A percentile compares a stretch with the other conserved stretches of the same genome.
phyloP scores from a whole-genome alignment of 2,888 invertebrate genomes.

The Omphaloscelis lunosa region DNA sequence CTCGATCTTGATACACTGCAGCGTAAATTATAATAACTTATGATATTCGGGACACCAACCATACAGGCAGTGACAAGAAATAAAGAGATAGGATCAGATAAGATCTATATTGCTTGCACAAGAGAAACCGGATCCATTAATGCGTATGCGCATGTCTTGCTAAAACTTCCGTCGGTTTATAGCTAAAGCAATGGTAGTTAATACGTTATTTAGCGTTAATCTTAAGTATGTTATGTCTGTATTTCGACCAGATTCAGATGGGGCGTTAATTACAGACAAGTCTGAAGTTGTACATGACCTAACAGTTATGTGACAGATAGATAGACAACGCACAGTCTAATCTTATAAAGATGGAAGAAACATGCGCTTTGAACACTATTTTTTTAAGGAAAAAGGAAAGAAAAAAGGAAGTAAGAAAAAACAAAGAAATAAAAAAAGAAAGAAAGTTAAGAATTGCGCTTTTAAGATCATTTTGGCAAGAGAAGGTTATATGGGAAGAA shows the following conservation, averaged over 20 bases:
- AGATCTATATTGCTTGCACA: conserved; percentile 47
- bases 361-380: fast-evolving
- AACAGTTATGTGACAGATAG: background rate
- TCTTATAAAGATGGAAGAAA: background rate
- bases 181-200: conserved; percentile 7
- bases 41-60: conserved; percentile 1
- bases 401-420: background rate
- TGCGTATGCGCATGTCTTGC: conserved; percentile 34
- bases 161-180: conserved; percentile 44
- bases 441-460: background rate
- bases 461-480: background rate
- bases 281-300: background rate
- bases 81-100: conserved; percentile 45
- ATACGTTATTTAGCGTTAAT: background rate
- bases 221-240: background rate
- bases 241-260: background rate
- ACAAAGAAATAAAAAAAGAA: too few relatives aligned
- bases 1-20: conserved; percentile 16
- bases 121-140: conserved; percentile 57
- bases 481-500: background rate
- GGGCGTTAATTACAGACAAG: background rate
- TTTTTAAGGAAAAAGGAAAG: background rate
- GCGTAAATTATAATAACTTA: conserved; percentile 31
- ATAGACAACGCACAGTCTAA: background rate
- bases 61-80: conserved; percentile 19